Evolutionary conservation across 2,113 vertebrate genomes (phyloP).

Genomic region (Numida meleagris): DNA sequence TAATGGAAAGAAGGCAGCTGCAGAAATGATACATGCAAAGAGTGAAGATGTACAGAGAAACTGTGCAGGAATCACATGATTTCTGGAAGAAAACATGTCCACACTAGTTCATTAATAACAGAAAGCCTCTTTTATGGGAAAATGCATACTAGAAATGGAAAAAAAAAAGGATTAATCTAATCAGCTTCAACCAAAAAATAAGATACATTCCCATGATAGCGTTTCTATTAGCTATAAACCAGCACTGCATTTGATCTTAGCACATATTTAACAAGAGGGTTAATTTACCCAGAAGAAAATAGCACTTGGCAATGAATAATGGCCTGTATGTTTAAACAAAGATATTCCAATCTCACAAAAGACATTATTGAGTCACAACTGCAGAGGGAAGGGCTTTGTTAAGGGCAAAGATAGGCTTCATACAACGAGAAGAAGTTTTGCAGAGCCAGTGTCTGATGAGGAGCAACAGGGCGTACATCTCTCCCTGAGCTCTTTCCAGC

Average conservation of each 20-base stretch:
- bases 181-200: slow-evolving; percentile 4
- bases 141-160: neutral
- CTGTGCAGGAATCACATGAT: neutral
- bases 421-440: neutral
- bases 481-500: neutral
- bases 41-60: neutral
- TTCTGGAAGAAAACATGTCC: neutral
- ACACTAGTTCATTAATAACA: neutral
- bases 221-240: slow-evolving; percentile 33
- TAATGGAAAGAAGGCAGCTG: neutral
- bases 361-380: neutral
- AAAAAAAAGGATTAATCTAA: neutral
- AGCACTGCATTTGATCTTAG: neutral
- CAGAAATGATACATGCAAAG: neutral
- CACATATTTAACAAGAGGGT: neutral
- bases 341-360: neutral
- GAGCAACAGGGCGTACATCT: neutral
- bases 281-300: neutral
- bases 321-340: neutral
- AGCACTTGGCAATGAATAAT: neutral
- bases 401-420: neutral
- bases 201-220: neutral
- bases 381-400: neutral
- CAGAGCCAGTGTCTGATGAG: neutral
- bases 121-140: neutral